phyloP scores from a whole-genome alignment of 1,140 invertebrate species.

The Hyposmocoma kahamanoa region DNA sequence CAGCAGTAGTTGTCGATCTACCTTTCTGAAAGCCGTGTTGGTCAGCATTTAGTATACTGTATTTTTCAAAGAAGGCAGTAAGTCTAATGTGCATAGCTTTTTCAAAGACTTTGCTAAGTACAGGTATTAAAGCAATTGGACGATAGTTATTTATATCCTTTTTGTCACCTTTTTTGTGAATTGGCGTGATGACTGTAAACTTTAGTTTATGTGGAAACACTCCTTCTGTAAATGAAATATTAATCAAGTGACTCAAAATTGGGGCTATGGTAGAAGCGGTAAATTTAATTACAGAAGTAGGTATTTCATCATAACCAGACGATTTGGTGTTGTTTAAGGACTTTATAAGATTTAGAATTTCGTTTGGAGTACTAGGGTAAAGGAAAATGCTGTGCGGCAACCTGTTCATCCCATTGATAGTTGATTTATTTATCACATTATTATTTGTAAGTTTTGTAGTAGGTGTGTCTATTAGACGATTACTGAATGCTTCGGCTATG shows the following conservation, averaged over 20 bases:
- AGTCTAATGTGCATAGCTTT: background rate
- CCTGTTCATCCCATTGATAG: too few species aligned
- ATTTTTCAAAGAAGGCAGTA: background rate
- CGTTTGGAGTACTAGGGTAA: background rate
- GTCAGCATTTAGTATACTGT: background rate
- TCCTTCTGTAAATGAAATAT: background rate
- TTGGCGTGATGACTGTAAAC: too few species aligned
- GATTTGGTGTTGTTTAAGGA: background rate
- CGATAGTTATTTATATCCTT: background rate
- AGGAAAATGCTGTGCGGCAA: background rate
- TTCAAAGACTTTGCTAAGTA: background rate
- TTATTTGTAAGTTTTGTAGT: background rate
- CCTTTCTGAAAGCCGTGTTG: conserved; percentile 1
- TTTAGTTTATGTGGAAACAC: background rate
- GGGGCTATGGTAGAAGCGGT: background rate
- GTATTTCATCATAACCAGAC: background rate
- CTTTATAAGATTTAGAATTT: background rate
- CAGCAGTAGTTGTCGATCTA: background rate
- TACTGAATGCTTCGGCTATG: background rate
- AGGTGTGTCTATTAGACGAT: background rate
- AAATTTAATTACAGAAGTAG: background rate
- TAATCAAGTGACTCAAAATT: background rate
- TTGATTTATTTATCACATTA: background rate
- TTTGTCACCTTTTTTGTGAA: background rate
- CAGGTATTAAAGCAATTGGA: background rate